A percentile compares a stretch with the other conserved stretches of the same genome.
phyloP scores from a whole-genome alignment of 2,888 invertebrate species.

The Mechanitis messenoides region DNA sequence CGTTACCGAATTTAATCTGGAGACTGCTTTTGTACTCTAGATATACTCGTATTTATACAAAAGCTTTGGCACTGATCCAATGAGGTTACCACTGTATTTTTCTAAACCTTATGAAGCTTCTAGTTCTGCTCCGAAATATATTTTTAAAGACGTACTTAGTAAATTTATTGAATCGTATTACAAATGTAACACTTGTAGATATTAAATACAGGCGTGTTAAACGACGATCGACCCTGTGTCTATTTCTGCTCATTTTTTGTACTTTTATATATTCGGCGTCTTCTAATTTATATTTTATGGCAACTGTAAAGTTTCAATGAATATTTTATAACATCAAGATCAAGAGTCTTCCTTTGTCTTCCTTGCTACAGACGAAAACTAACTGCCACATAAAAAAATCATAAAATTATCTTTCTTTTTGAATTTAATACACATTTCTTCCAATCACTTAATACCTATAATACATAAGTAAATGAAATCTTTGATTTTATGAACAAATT shows the following conservation, averaged over 20 bases:
- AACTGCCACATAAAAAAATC: constrained; percentile 17
- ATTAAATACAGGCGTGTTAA: constrained; percentile 40
- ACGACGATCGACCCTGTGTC: constrained; percentile 45
- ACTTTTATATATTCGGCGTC: constrained; percentile 61
- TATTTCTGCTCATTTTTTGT: constrained; percentile 65
- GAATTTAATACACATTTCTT: constrained; percentile 26
- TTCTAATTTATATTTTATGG: constrained; percentile 32
- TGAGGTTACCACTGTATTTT: constrained; percentile 73
- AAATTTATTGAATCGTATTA: constrained; percentile 32
- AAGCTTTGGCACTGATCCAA: constrained; percentile 64
- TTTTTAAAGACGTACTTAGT: constrained; percentile 37
- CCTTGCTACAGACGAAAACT: constrained; percentile 31
- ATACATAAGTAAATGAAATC: neutral
- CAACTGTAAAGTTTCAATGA: constrained; percentile 37
- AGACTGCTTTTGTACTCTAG: constrained; percentile 77
- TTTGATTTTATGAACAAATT: neutral
- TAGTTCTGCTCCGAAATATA: constrained; percentile 50
- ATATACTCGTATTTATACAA: constrained; percentile 63
- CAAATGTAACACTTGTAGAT: constrained; percentile 51
- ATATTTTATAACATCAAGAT: constrained; percentile 36
- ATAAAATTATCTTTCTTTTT: constrained; percentile 15
- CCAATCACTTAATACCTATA: constrained; percentile 31
- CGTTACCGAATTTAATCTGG: constrained; percentile 78
- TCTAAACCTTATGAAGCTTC: constrained; percentile 59
- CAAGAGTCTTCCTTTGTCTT: constrained; percentile 70